Base-by-base conservation (phyloP, 2,888 invertebrate species). In the Arge pagana region DNA sequence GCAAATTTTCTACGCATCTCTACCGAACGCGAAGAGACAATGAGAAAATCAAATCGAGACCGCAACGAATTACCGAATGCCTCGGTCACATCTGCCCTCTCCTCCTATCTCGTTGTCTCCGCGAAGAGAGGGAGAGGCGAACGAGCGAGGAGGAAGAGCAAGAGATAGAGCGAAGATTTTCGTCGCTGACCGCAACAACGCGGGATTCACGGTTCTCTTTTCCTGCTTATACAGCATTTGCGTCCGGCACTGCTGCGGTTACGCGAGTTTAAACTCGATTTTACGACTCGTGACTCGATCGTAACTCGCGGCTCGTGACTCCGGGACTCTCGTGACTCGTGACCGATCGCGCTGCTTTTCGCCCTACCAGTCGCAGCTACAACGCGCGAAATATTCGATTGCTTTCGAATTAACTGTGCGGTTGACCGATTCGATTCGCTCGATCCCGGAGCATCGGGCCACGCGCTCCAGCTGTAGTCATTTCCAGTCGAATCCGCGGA, bases 11-110 rank as follows among this genome's bases (percentile, higher is more conserved):
- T 8, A 23, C 23, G 16, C 33, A 21, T 45, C 23, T 45, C 45
- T 23, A 23, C 33, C 35, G 31, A 15, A 33, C 6, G 24, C 16
- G 11, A 23, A 45, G 35, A 23, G 45, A 33, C 45, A 45, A 23
- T 45, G 45, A 45, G 45, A 33, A 35, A 45, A 45, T 45, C 45
- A 35, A 45, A 45, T 45, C 31, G 35, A 31, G 45, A 45, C 45
- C 45, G 33, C 45, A 45, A 7, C 45, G 45, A 45, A 45, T 45
- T 45, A 45, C 45, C n/a, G n/a, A n/a, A n/a, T n/a, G n/a, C n/a
- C n/a, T n/a, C n/a, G n/a, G n/a, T n/a, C n/a, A n/a, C n/a, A n/a
- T n/a, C n/a, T n/a, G n/a, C n/a, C n/a, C n/a, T n/a, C n/a, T n/a
- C n/a, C n/a, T n/a, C n/a, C n/a, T n/a, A n/a, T n/a, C n/a, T n/a